Percentiles rank a stretch among this genome's conserved stretches.
These are phyloP conservation scores for Oryctes rhinoceros DNA, from an alignment of 1,140 invertebrate genomes.

Conservation along the genomic window DNA sequence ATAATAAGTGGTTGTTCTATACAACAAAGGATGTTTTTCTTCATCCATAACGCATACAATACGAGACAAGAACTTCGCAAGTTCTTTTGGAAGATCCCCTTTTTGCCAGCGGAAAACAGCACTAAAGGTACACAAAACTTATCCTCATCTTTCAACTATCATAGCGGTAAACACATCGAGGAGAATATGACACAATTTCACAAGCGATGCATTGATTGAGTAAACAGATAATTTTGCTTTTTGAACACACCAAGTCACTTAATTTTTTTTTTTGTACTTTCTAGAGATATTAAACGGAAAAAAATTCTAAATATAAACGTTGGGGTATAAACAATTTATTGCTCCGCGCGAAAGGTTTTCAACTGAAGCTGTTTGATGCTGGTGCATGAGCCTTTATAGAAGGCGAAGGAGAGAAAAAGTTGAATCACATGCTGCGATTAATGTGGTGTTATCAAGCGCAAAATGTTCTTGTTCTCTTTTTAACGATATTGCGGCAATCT, in stretches of 20 bases:
- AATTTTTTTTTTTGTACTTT: background rate
- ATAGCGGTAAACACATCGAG: background rate
- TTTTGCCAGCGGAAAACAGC: background rate
- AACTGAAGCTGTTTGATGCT: background rate
- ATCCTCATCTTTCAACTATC: background rate
- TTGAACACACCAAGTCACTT: background rate
- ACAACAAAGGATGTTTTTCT: constrained; percentile 40
- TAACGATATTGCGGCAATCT: background rate
- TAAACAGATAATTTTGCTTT: background rate
- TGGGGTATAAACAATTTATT: background rate
- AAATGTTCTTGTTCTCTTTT: background rate
- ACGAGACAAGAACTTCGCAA: background rate
- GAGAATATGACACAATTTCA: background rate
- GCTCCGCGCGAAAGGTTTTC: background rate
- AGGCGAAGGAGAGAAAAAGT: background rate
- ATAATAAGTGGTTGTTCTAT: constrained; percentile 35
- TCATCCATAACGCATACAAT: background rate
- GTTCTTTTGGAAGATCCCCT: background rate
- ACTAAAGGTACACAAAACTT: background rate
- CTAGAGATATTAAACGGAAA: background rate
- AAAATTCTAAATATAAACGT: too few species aligned
- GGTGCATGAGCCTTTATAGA: background rate
- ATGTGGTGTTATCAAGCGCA: background rate
- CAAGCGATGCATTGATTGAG: too few species aligned
- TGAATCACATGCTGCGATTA: background rate